Evolutionary conservation across 2,113 vertebrate genomes (phyloP), one percentile per base, ranked within the genome.

Genomic region (Actenoides lindsayi): DNA sequence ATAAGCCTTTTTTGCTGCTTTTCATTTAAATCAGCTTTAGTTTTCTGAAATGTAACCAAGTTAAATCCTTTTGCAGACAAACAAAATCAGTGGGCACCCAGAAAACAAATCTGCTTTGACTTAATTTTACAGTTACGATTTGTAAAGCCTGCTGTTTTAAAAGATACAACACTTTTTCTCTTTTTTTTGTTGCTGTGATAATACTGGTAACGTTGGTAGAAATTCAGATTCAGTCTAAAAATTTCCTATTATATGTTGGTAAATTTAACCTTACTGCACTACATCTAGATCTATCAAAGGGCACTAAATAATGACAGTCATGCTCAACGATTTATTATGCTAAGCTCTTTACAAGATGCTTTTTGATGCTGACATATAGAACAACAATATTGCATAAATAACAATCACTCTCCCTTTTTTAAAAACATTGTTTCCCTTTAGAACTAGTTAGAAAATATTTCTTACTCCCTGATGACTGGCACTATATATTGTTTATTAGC

Each of bases 381-480:
- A 96, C 94, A 97, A 96, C 95, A 97, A 96, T 96, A 97, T 92
- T 95, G 91, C 54, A 86, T 98, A 98, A 98, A 98, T 98, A 98
- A 98, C 97, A 95, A 92, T 91, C 88, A 88, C 87, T 89, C 86
- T 95, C 56, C 92, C 81, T 74, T 96, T 91, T 96, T 83, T 5
- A 92, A 96, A 97, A 97, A 96, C 96, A 96, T 79, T 93, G 98
- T 98, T 98, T 98, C 98, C 98, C 98, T 98, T 98, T 98, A 98
- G 98, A 98, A 98, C 98, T 98, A 98, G 98, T 98, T 98, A 98
- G 98, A 97, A 98, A 97, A 98, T 98, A 98, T 98, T 98, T 98
- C 98, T 98, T 97, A 95, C 98, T 98, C 98, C 98, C 98, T 60
- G 93, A 96, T 98, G 98, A 97, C 98, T 97, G 96, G 95, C 97